phyloP scores from a whole-genome alignment of 2,113 vertebrate species.

The Scopus umbretta region DNA sequence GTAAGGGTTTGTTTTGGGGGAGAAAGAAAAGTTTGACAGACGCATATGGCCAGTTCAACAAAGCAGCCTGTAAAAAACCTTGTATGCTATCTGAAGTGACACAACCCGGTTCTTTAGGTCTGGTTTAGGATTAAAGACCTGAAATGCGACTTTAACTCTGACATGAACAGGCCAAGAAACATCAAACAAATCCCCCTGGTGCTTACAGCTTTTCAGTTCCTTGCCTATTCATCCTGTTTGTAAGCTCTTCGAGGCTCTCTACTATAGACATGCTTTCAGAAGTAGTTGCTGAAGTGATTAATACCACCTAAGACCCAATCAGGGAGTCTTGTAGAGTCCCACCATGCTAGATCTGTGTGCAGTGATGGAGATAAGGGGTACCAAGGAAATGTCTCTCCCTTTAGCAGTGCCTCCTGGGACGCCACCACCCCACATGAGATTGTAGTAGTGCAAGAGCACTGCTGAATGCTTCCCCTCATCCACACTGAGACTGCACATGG shows the following conservation, averaged over 20 bases:
- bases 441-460: background rate
- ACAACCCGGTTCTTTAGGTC: background rate
- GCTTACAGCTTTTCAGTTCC: background rate
- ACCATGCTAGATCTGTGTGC: background rate
- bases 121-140: background rate
- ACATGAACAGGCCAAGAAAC: background rate
- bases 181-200: background rate
- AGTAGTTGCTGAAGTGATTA: background rate
- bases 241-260: background rate
- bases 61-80: background rate
- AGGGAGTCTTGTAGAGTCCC: background rate
- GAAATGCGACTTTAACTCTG: background rate
- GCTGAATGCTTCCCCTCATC: background rate
- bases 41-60: background rate
- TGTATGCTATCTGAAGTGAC: background rate
- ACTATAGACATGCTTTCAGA: background rate
- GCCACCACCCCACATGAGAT: no score
- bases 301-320: background rate
- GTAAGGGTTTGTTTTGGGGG: background rate
- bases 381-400: background rate
- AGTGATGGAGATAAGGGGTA: background rate
- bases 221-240: background rate
- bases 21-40: background rate
- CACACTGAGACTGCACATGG: background rate
- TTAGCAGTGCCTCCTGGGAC: background rate